These are phyloP conservation scores for Andinoacara biseriatus DNA, from an alignment of 2,113 vertebrate species.

Conservation along the genomic window DNA sequence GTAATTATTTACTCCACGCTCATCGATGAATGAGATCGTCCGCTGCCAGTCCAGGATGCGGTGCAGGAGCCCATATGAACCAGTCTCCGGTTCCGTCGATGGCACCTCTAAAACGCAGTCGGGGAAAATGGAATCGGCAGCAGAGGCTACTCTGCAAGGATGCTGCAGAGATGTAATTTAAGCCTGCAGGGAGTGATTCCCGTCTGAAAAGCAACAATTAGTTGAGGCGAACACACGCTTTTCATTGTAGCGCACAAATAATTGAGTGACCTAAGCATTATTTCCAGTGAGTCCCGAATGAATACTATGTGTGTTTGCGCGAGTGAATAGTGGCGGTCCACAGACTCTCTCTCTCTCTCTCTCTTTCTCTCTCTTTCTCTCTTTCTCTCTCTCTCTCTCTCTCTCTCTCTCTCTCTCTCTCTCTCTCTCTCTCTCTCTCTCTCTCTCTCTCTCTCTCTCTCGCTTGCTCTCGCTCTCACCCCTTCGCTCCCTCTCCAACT, in stretches of 20 bases:
- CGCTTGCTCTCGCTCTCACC: conserved; percentile 2
- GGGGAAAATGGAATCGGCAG: conserved; percentile 38
- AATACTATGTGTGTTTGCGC: conserved; percentile 52
- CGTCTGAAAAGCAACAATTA: conserved; percentile 64
- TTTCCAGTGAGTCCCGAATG: conserved; percentile 36
- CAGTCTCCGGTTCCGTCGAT: conserved; percentile 45
- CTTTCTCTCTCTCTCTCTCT: background rate
- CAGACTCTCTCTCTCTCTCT: conserved; percentile 13
- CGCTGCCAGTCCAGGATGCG: conserved; percentile 10
- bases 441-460: background rate
- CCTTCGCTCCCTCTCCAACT: conserved; percentile 45
- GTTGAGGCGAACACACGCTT: conserved; percentile 43
- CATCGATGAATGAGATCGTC: conserved; percentile 11
- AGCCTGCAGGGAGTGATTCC: conserved; percentile 38
- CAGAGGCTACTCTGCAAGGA: conserved; percentile 56
- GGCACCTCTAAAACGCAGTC: conserved; percentile 51
- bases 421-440: background rate
- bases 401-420: background rate
- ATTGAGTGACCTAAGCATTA: conserved; percentile 32
- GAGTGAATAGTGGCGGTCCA: conserved; percentile 53
- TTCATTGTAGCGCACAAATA: conserved; percentile 46
- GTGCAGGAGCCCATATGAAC: conserved; percentile 23
- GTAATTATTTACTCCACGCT: conserved; percentile 49
- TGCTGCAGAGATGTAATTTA: conserved; percentile 70
- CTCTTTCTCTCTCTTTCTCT: background rate